Evolutionary conservation across 2,888 invertebrate species (phyloP), one percentile per base, ranked within the genome.

Genomic region (Macroteleia sp.): DNA sequence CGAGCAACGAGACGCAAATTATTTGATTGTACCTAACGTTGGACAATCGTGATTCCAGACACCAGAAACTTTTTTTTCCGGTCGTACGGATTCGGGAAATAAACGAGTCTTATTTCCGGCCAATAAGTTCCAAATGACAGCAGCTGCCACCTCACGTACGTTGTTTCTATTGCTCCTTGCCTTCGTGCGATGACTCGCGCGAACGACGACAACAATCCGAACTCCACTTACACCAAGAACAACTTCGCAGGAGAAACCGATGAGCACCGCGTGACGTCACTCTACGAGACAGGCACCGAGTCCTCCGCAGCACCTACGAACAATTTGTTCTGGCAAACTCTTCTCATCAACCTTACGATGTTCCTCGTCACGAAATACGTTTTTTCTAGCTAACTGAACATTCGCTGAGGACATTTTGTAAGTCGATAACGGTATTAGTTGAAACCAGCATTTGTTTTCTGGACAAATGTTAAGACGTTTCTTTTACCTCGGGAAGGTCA

Each of bases 31-130:
- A 69, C 73, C 75, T 80, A 80, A 78, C 70, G 20, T 41, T 50
- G 73, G 71, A 75, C 75, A 76, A 80, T 78, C 67, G 61, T 78
- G 64, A 59, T 80, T 80, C 54, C 80, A 78, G 80, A 80, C 67
- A 76, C 36, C 69, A 78, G 80, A 71, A 78, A 80, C 71, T 73
- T 78, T 73, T 64, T 76, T 69, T 70, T 73, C 64, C 69, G 77
- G 54, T 76, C 41, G 8, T 71, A 77, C 64, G 71, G 69, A 75
- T 71, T 69, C 41, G 54, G 71, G 70, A 73, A 70, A 54, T 64
- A 70, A 57, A 48, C 56, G 41, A 42, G 32, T 25, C 12, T 54
- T 30, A 48, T 32, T 54, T 36, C 10, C 57, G 54, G 57, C 28
- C 59, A 46, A 64, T 61, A 71, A 56, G 71, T 77, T 67, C 50